These are phyloP conservation scores for Lysiphlebus fabarum DNA, from an alignment of 1,140 invertebrate species.

Conservation along the genomic window DNA sequence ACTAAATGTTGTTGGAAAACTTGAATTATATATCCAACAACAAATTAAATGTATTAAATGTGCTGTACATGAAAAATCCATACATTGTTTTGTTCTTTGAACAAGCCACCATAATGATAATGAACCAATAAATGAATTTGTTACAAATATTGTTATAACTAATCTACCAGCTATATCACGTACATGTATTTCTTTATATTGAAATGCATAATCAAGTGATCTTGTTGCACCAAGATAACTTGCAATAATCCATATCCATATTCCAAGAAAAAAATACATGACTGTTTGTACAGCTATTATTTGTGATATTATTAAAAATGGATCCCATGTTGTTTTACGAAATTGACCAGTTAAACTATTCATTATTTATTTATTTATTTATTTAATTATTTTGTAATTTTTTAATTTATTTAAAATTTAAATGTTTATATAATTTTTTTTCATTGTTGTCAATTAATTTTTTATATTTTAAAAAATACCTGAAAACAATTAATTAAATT, in stretches of 20 bases:
- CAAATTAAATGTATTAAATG: slow-evolving; percentile 87
- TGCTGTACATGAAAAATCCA: slow-evolving; percentile 91
- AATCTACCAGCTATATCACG: slow-evolving; percentile 73
- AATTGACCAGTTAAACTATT: slow-evolving; percentile 77
- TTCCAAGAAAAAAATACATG: slow-evolving; percentile 78
- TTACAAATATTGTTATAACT: slow-evolving; percentile 75
- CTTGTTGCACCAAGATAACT: slow-evolving; percentile 69
- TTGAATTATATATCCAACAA: slow-evolving; percentile 87
- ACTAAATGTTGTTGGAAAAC: slow-evolving; percentile 82
- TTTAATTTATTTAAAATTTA: no score
- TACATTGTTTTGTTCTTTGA: slow-evolving; percentile 86
- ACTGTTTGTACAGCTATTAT: slow-evolving; percentile 85
- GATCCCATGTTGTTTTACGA: slow-evolving; percentile 92
- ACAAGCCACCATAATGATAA: slow-evolving; percentile 81
- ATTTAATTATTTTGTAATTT: slow-evolving; percentile 26
- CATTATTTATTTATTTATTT: slow-evolving; percentile 50
- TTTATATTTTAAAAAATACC: no score
- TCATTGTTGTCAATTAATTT: no score
- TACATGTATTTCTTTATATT: slow-evolving; percentile 84
- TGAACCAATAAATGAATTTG: slow-evolving; percentile 77
- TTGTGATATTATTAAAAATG: slow-evolving; percentile 83
- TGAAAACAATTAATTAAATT: no score
- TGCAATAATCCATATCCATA: slow-evolving; percentile 78
- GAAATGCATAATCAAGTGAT: slow-evolving; percentile 84
- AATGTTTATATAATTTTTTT: no score